These are phyloP conservation scores for Urocynchramus pylzowi DNA, from an alignment of 2,113 vertebrate species.

Conservation along the genomic window DNA sequence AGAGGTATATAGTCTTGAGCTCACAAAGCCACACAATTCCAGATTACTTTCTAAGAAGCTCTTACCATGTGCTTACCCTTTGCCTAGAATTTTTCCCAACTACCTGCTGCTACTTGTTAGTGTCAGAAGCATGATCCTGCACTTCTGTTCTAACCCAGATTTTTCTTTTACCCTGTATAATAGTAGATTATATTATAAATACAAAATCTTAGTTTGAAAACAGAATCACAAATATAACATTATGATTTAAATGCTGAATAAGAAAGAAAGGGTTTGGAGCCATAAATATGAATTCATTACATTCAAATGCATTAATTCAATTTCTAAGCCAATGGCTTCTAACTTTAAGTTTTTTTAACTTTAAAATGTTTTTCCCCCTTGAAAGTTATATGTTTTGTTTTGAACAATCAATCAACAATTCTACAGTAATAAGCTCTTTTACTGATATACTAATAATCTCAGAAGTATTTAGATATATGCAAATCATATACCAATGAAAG, in stretches of 20 bases:
- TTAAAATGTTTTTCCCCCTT: neutral
- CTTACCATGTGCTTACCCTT: neutral
- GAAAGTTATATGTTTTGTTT: neutral
- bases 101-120: neutral
- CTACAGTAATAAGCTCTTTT: neutral
- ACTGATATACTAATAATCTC: neutral
- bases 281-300: neutral
- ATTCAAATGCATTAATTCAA: neutral
- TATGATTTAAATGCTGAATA: neutral
- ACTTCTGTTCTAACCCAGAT: neutral
- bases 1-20: neutral
- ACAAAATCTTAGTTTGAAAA: neutral
- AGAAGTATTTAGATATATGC: neutral
- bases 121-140: neutral
- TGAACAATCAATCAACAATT: neutral
- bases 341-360: neutral
- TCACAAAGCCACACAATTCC: neutral
- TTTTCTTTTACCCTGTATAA: neutral
- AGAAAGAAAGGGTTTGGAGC: neutral
- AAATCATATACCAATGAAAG: neutral
- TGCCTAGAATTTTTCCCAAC: neutral
- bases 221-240: neutral
- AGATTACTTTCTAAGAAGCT: neutral
- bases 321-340: neutral
- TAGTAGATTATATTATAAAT: neutral